Evolutionary conservation across 1,140 invertebrate species (phyloP).

Genomic region (Drosophila subpulchrella): DNA sequence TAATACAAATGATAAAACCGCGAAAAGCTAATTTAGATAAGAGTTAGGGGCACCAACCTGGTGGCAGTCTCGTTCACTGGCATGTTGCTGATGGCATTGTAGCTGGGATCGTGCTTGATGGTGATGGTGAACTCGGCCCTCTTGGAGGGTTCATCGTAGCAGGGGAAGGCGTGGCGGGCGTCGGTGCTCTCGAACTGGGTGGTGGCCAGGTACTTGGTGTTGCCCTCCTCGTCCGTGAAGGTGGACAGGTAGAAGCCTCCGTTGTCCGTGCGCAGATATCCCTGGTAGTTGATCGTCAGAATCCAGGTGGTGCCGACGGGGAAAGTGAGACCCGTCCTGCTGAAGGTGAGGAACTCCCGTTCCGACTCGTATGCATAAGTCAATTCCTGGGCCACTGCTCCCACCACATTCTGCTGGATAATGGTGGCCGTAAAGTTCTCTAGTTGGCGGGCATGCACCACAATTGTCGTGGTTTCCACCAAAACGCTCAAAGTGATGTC

Average conservation of each 20-base stretch:
- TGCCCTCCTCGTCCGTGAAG: constrained; percentile 86
- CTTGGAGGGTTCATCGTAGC: constrained; percentile 94
- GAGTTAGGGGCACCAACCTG: constrained; percentile 38
- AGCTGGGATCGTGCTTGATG: constrained; percentile 86
- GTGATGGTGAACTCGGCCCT: constrained; percentile 91
- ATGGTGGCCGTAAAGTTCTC: constrained; percentile 54
- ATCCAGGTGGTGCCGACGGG: constrained; percentile 66
- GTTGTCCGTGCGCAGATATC: constrained; percentile 86
- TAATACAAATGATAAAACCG: no score
- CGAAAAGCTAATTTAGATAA: neutral
- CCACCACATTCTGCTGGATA: constrained; percentile 1
- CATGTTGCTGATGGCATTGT: constrained; percentile 92
- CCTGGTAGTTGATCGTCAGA: constrained; percentile 85
- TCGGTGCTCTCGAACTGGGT: constrained; percentile 93
- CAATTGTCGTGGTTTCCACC: constrained; percentile 77
- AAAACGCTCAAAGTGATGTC: constrained; percentile 85
- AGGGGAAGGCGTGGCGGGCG: constrained; percentile 93
- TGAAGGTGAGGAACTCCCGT: constrained; percentile 73
- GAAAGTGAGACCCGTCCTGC: constrained; percentile 52
- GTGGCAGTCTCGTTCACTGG: constrained; percentile 64
- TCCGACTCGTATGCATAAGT: constrained; percentile 15
- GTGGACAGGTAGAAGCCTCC: constrained; percentile 93
- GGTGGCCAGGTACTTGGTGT: constrained; percentile 88
- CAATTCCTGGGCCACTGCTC: constrained; percentile 9
- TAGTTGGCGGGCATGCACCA: constrained; percentile 85